These are phyloP conservation scores for Camponotus vicinus DNA, from an alignment of 1,140 invertebrate genomes.

Conservation along the genomic window DNA sequence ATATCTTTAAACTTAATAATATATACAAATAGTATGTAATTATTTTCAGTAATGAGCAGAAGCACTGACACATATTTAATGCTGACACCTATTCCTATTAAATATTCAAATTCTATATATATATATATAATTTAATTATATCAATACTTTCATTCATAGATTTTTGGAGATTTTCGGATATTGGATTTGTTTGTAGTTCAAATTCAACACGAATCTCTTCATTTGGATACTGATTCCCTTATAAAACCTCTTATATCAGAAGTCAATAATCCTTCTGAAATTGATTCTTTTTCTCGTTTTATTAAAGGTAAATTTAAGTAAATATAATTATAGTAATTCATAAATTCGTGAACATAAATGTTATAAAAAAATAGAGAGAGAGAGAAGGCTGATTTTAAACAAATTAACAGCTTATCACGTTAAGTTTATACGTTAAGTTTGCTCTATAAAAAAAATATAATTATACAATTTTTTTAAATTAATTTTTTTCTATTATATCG, in stretches of 20 bases:
- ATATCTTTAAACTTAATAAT: too few species aligned
- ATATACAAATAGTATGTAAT: too few species aligned
- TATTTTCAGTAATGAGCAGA: too few species aligned
- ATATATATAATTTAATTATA: neutral
- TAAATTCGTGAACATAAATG: too few species aligned
- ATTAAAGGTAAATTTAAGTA: conserved; percentile 87
- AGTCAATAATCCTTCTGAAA: conserved; percentile 92
- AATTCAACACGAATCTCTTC: conserved; percentile 89
- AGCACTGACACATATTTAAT: too few species aligned
- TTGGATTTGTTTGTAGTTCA: conserved; percentile 81
- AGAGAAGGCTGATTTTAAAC: too few species aligned
- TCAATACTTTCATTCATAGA: neutral
- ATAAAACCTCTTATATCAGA: conserved; percentile 91
- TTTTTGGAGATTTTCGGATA: neutral
- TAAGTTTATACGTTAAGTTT: too few species aligned
- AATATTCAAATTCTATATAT: neutral
- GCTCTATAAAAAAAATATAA: too few species aligned
- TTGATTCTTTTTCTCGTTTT: conserved; percentile 93
- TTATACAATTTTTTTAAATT: too few species aligned
- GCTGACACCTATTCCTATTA: neutral
- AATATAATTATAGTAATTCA: neutral
- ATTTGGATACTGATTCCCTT: conserved; percentile 89
- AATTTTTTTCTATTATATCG: too few species aligned
- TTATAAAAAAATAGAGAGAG: too few species aligned
- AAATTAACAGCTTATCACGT: too few species aligned